phyloP scores from a whole-genome alignment of 2,888 invertebrate genomes.

The Byasa hedistus region DNA sequence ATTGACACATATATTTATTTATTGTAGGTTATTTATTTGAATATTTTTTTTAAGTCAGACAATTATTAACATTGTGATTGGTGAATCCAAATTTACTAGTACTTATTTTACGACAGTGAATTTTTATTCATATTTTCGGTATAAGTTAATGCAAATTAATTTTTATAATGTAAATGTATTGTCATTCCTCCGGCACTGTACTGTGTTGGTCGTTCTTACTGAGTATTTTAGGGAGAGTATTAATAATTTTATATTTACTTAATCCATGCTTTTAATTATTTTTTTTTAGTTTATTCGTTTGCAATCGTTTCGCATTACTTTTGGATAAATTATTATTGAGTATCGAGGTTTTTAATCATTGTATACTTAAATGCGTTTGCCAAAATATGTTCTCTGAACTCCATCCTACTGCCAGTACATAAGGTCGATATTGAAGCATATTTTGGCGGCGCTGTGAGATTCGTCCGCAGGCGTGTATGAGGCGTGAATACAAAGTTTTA shows the following conservation, averaged over 20 bases:
- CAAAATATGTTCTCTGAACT: slow-evolving; percentile 40
- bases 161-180: slow-evolving; percentile 18
- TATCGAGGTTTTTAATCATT: slow-evolving; percentile 45
- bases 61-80: slow-evolving; percentile 27
- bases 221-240: slow-evolving; percentile 64
- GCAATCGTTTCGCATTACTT: slow-evolving; percentile 33
- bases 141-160: slow-evolving; percentile 2
- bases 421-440: slow-evolving; percentile 41
- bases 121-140: slow-evolving; percentile 6
- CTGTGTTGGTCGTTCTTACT: slow-evolving; percentile 40
- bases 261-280: slow-evolving; percentile 40
- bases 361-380: slow-evolving; percentile 37
- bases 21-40: slow-evolving; percentile 29
- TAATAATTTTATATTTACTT: slow-evolving; percentile 53
- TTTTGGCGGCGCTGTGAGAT: slow-evolving; percentile 38
- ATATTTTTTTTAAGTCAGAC: slow-evolving; percentile 25
- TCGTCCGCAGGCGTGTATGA: slow-evolving; percentile 46
- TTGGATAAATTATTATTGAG: slow-evolving; percentile 46
- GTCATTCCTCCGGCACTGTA: slow-evolving; percentile 43
- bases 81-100: slow-evolving; percentile 33
- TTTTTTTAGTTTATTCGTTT: slow-evolving; percentile 23
- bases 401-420: slow-evolving; percentile 51
- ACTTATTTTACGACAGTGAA: slow-evolving; percentile 32
- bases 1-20: slow-evolving; percentile 22
- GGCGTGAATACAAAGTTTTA: slow-evolving; percentile 47